Evolutionary conservation across 2,888 invertebrate genomes (phyloP), one percentile per base, ranked within the genome.

Genomic region (Buathra laborator): DNA sequence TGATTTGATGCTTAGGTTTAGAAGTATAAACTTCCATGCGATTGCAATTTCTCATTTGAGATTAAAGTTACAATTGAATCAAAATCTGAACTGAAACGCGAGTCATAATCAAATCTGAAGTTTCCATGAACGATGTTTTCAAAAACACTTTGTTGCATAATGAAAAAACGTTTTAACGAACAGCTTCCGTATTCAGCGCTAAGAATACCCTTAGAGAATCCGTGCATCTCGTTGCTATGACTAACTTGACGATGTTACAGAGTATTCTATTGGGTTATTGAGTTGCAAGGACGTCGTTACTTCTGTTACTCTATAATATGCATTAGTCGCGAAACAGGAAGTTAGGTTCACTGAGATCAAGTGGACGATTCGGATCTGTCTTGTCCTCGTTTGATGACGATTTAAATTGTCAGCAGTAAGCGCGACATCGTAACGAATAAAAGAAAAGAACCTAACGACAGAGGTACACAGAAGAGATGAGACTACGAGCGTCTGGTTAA

Each of bases 321-420:
- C n/a, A 46, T 68, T 68, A 19, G 44, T 24, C 5, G 44, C 44
- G 43, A 43, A 19, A 24, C 71, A 72, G 71, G 71, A 72, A 72
- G 43, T 44, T 12, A 24, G 19, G 56, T 43, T 72, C 71, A 72
- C 37, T 37, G 56, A 12, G 71, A 72, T 72, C 71, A 72, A 72
- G 71, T 72, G 71, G 37, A 72, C 51, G 32, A 32, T 32, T 70
- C 70, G 14, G 68, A 59, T 37, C 51, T 51, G 51, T 48, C 48
- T n/a, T 70, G 51, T 70, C 12, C 70, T 51, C 70, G 53, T 70
- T 70, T 37, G 37, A 51, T 24, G 59, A 59, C 70, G 70, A 29
- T 51, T 70, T 37, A 16, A 53, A 29, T 32, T 12, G 16, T 44
- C 46, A 29, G 68, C 46, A 10, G 59, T 12, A 12, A 4, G 59